Percentiles rank a stretch among this genome's conserved stretches.
These are phyloP conservation scores for Poicephalus gulielmi DNA, from an alignment of 2,113 vertebrate genomes.

Conservation along the genomic window DNA sequence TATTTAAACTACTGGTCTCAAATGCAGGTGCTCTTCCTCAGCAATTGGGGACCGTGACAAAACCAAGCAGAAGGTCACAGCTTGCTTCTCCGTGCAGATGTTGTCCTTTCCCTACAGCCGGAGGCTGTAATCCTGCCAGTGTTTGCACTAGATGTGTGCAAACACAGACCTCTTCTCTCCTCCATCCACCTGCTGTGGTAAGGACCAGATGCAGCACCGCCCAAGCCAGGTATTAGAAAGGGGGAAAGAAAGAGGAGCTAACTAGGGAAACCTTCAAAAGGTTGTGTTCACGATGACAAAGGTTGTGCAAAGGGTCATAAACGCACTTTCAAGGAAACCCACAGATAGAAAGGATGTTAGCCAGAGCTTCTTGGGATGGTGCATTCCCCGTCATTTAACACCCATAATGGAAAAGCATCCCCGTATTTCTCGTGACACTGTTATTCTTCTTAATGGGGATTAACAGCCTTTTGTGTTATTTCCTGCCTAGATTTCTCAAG, in stretches of 20 bases:
- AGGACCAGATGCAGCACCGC: background rate
- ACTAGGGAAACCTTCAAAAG: conserved; percentile 34
- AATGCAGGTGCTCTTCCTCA: background rate
- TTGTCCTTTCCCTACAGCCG: background rate
- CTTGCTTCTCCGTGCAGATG: background rate
- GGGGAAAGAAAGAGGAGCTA: background rate
- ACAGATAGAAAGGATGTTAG: background rate
- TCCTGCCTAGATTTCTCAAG: conserved; percentile 29
- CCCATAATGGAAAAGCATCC: background rate
- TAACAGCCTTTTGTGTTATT: conserved; percentile 25
- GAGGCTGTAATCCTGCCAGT: background rate
- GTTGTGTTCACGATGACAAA: conserved; percentile 17
- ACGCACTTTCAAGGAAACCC: background rate
- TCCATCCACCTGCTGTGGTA: background rate
- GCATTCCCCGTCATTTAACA: conserved; percentile 41
- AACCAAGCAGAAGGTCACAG: conserved; percentile 9
- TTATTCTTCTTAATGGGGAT: conserved; percentile 44
- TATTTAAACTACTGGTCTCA: conserved; percentile 21
- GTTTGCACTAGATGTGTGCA: conserved; percentile 10
- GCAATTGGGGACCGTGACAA: background rate
- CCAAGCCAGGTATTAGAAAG: background rate
- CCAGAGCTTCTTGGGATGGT: conserved; percentile 5
- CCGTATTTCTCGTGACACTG: conserved; percentile 27
- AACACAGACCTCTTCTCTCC: background rate
- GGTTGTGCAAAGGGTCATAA: conserved; percentile 25